These are phyloP conservation scores for Cybosia mesomella DNA, from an alignment of 2,888 invertebrate genomes.

Conservation along the genomic window DNA sequence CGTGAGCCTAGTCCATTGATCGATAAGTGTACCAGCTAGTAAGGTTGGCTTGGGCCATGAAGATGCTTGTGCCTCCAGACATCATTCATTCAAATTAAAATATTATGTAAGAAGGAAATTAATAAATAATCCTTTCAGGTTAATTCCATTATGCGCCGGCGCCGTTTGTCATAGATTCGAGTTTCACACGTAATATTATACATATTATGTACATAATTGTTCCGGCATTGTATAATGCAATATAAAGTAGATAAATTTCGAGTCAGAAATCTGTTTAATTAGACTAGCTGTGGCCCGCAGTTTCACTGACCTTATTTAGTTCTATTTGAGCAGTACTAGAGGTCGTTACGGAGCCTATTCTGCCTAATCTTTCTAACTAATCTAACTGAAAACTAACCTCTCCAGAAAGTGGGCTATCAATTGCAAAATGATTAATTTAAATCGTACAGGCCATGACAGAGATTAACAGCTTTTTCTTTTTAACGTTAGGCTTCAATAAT, in stretches of 20 bases:
- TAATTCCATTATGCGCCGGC: not conserved
- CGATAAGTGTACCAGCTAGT: too few species aligned
- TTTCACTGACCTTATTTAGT: not conserved
- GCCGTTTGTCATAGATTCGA: not conserved
- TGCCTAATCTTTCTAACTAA: too few species aligned
- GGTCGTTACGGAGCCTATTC: too few species aligned
- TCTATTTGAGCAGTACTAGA: not conserved
- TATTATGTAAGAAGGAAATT: not conserved
- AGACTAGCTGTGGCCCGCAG: not conserved
- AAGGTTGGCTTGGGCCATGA: too few species aligned
- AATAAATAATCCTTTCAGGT: not conserved
- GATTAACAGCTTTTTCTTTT: too few species aligned
- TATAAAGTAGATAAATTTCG: not conserved
- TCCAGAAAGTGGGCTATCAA: too few species aligned
- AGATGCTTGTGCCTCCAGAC: too few species aligned
- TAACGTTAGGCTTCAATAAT: too few species aligned
- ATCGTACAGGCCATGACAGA: too few species aligned
- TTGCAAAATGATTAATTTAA: too few species aligned
- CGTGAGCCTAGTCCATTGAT: too few species aligned
- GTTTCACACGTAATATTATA: not conserved
- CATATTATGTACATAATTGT: not conserved
- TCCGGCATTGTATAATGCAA: not conserved
- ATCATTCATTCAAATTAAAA: not conserved
- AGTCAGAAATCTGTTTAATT: not conserved
- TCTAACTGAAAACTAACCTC: too few species aligned